Base-by-base conservation (phyloP, 2,888 invertebrate genomes). In the Pollenia amentaria region DNA sequence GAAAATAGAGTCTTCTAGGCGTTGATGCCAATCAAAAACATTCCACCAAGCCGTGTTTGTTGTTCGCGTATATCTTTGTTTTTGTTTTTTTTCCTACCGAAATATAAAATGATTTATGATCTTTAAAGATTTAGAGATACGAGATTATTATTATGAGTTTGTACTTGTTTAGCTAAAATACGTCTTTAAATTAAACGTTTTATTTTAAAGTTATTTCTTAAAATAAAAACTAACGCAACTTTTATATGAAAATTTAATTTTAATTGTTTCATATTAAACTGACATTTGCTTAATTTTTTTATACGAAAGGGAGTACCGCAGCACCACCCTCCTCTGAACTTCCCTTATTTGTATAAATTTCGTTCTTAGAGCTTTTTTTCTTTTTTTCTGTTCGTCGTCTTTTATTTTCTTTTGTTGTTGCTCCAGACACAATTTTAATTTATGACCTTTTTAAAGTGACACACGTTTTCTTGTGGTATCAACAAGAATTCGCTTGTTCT, bases 401-500 rank as follows among this genome's bases (percentile, higher is more conserved):
- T 29, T 29, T 29, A 6, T 29, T 76, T 57, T 18, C 38, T 46
- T 65, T 14, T 69, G 38, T 55, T 73, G 48, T 67, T 62, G 69
- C 42, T 75, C 48, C 72, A 84, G 84, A 84, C 87, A 78, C 81
- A 73, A 77, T 69, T 81, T 84, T 84, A 87, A 87, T 87, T 87
- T 87, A 87, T 84, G 84, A 87, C 73, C 87, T 80, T 87, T 84
- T 87, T 81, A 73, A 84, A 84, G 80, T 77, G 87, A 87, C 87
- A 87, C 87, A 87, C 87, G 87, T 87, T 87, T 80, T 84, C 84
- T 87, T 87, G 87, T 73, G 87, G 84, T 69, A 84, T 80, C 84
- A 55, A 83, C 80, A 48, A 81, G 51, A 78, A 86, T 82, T 86
- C 48, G 53, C 64, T 60, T 40, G 38, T 70, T 44, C 10, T 38